phyloP scores from a whole-genome alignment of 2,888 invertebrate genomes.

The Ophraella communa region DNA sequence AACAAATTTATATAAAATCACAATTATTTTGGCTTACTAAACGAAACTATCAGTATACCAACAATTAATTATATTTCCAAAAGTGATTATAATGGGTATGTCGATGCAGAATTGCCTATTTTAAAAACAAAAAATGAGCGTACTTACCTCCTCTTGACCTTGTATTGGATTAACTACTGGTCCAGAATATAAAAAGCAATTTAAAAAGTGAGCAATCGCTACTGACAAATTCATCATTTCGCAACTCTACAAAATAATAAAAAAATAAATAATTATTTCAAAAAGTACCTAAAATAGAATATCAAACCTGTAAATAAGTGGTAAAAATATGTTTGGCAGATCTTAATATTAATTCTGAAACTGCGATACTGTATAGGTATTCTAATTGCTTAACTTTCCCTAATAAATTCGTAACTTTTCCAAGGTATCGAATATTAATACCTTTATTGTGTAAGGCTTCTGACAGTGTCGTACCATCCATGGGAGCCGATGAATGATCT shows the following conservation, averaged over 20 bases:
- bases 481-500: slow-evolving; percentile 90
- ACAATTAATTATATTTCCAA: too few relatives aligned
- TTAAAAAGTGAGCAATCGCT: slow-evolving; percentile 94
- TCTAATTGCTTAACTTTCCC: slow-evolving; percentile 79
- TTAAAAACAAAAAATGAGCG: background rate
- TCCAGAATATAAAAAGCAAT: slow-evolving; percentile 88
- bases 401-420: slow-evolving; percentile 85
- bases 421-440: slow-evolving; percentile 96
- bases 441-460: slow-evolving; percentile 95
- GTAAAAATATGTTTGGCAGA: slow-evolving; percentile 95
- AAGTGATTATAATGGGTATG: too few relatives aligned
- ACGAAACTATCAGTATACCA: too few relatives aligned
- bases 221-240: slow-evolving; percentile 90
- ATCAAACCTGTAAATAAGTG: slow-evolving; percentile 78
- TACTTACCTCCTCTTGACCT: slow-evolving; percentile 70
- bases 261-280: slow-evolving; percentile 6
- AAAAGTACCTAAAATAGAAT: background rate
- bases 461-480: slow-evolving; percentile 92
- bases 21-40: too few relatives aligned
- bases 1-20: too few relatives aligned
- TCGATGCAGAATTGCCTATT: too few relatives aligned
- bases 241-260: slow-evolving; percentile 65
- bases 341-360: slow-evolving; percentile 87
- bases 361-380: slow-evolving; percentile 88
- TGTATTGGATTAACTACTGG: slow-evolving; percentile 72